Percentiles rank a stretch among this genome's conserved stretches.
phyloP scores from a whole-genome alignment of 2,888 invertebrate species.

The Nomada hirtipes region DNA sequence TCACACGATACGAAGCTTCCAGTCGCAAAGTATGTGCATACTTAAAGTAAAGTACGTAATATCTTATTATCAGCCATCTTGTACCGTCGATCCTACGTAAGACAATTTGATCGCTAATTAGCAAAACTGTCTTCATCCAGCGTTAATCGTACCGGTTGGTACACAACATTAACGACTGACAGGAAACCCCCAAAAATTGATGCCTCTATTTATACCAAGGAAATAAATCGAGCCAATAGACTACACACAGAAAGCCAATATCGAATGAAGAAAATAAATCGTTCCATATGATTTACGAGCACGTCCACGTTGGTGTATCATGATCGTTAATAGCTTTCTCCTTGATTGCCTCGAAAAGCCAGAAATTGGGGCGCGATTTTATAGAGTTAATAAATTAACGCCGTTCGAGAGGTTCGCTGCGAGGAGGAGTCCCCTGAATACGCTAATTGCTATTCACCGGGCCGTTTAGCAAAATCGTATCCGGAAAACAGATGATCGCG shows the following conservation, averaged over 20 bases:
- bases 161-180: too few species aligned
- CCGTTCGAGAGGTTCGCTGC: neutral
- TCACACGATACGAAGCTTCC: too few species aligned
- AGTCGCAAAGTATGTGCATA: too few species aligned
- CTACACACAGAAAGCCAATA: neutral
- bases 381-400: slow-evolving; percentile 27
- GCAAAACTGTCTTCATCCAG: too few species aligned
- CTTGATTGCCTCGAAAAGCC: slow-evolving; percentile 17
- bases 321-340: slow-evolving; percentile 20
- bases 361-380: slow-evolving; percentile 22
- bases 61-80: too few species aligned
- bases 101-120: too few species aligned
- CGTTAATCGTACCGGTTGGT: too few species aligned
- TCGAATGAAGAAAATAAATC: slow-evolving; percentile 9
- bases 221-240: neutral
- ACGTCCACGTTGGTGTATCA: neutral
- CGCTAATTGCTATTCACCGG: slow-evolving; percentile 13
- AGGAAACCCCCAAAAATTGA: neutral
- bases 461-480: slow-evolving; percentile 1
- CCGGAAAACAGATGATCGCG: neutral
- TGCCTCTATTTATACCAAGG: neutral
- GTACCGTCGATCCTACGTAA: too few species aligned
- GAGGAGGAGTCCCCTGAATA: slow-evolving; percentile 1
- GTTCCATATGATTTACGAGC: slow-evolving; percentile 12
- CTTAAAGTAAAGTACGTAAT: too few species aligned